These are phyloP conservation scores for Arothron firmamentum DNA, from an alignment of 2,113 vertebrate genomes.

Conservation along the genomic window DNA sequence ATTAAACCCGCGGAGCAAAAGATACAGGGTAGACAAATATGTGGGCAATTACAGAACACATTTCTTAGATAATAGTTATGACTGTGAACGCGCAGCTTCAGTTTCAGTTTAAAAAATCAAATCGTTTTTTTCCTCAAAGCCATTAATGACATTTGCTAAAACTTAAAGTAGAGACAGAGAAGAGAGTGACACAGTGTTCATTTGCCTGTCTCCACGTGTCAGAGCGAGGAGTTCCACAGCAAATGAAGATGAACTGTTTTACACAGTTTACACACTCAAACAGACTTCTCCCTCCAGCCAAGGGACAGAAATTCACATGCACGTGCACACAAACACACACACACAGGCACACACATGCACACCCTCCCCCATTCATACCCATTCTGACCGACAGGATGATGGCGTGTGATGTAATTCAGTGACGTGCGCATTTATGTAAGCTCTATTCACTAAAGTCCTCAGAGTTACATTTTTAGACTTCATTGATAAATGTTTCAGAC, in stretches of 20 bases:
- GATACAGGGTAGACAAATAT: too few relatives aligned
- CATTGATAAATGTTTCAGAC: conserved; percentile 48
- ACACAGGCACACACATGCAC: conserved; percentile 9
- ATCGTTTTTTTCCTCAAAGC: too few relatives aligned
- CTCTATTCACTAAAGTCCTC: conserved; percentile 46
- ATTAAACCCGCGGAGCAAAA: too few relatives aligned
- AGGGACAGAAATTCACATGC: conserved; percentile 21
- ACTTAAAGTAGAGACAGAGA: conserved; percentile 42
- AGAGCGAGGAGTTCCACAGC: background rate
- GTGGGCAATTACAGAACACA: too few relatives aligned
- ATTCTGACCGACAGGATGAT: conserved; percentile 30
- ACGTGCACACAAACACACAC: conserved; percentile 15
- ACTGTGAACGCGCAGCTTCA: too few relatives aligned
- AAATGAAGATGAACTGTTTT: conserved; percentile 30
- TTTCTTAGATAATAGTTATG: too few relatives aligned
- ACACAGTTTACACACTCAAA: conserved; percentile 23
- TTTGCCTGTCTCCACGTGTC: conserved; percentile 29
- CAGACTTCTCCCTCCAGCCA: conserved; percentile 36
- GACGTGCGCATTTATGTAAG: conserved; percentile 65
- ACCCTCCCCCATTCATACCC: conserved; percentile 42
- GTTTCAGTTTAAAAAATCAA: conserved; percentile 29
- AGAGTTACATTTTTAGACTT: conserved; percentile 53
- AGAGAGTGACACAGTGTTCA: background rate
- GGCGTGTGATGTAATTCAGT: conserved; percentile 62
- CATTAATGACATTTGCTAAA: too few relatives aligned